Evolutionary conservation across 2,113 vertebrate genomes (phyloP).

Genomic region (pig (Sus scrofa)): DNA sequence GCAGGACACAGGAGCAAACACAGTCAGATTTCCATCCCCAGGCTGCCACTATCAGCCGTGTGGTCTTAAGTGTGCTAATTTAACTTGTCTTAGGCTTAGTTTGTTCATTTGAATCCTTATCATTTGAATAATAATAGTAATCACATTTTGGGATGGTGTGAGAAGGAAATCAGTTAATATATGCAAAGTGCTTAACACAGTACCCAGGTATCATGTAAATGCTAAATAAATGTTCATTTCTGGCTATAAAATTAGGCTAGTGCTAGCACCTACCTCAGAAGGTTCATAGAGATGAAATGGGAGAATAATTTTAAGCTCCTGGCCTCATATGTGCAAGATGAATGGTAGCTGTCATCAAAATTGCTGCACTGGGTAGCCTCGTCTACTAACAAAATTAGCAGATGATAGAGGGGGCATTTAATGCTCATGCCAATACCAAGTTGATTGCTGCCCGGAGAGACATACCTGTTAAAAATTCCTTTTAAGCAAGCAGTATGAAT

Average conservation of each 20-base stretch:
- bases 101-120: slow-evolving; percentile 55
- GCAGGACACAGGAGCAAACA: slow-evolving; percentile 7
- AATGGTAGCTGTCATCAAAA: slow-evolving; percentile 31
- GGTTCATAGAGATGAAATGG: slow-evolving; percentile 33
- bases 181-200: not conserved
- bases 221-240: slow-evolving; percentile 22
- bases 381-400: slow-evolving; percentile 36
- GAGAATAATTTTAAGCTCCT: slow-evolving; percentile 10
- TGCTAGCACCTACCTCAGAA: not conserved
- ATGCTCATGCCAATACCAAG: not conserved
- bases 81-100: not conserved
- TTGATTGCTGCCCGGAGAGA: not conserved
- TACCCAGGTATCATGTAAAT: slow-evolving; percentile 6
- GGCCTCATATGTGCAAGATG: slow-evolving; percentile 7
- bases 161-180: slow-evolving; percentile 46
- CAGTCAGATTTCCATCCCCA: slow-evolving; percentile 6
- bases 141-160: slow-evolving; percentile 35
- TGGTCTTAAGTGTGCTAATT: slow-evolving; percentile 28
- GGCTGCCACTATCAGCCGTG: not conserved
- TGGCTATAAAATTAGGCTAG: slow-evolving; percentile 14
- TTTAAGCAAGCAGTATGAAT: slow-evolving; percentile 49
- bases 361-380: not conserved
- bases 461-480: slow-evolving; percentile 42
- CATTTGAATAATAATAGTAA: not conserved
- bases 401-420: not conserved